phyloP scores from a whole-genome alignment of 2,888 invertebrate genomes.

The Zele albiditarsus region DNA sequence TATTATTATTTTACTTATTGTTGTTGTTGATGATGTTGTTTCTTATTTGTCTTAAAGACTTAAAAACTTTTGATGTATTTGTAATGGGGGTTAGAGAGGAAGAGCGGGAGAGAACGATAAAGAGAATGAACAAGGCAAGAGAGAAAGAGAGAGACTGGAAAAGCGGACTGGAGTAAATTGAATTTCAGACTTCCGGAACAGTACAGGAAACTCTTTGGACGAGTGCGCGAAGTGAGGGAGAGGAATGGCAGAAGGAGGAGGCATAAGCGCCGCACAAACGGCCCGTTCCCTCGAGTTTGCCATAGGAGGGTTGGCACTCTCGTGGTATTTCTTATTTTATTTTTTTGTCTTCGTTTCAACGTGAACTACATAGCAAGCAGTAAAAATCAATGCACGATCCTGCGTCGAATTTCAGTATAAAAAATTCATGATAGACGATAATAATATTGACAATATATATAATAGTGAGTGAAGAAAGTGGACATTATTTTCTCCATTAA shows the following conservation, averaged over 20 bases:
- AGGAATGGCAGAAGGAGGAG: constrained; percentile 53
- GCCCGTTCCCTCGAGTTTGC: constrained; percentile 35
- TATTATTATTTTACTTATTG: neutral
- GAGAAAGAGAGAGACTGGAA: neutral
- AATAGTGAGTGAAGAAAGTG: too few relatives aligned
- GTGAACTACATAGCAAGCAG: constrained; percentile 8
- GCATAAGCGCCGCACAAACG: constrained; percentile 63
- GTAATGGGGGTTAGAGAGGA: neutral
- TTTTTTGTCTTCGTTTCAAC: constrained; percentile 7
- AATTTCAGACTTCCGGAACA: constrained; percentile 62
- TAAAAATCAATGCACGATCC: constrained; percentile 27
- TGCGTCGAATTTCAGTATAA: neutral
- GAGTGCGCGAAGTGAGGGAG: constrained; percentile 18
- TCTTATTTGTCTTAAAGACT: constrained; percentile 11
- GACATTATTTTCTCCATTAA: too few relatives aligned
- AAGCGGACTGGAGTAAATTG: constrained; percentile 56
- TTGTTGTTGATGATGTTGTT: neutral
- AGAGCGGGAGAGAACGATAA: neutral
- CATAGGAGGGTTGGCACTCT: constrained; percentile 31
- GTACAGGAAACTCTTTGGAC: constrained; percentile 53
- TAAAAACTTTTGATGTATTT: constrained; percentile 3
- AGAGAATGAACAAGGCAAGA: neutral
- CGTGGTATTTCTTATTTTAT: constrained; percentile 38
- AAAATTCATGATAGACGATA: constrained; percentile 21
- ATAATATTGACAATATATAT: neutral